These are phyloP conservation scores for Halichondria panicea DNA, from an alignment of 37 sponge, comb jelly and placozoan species.

Conservation along the genomic window DNA sequence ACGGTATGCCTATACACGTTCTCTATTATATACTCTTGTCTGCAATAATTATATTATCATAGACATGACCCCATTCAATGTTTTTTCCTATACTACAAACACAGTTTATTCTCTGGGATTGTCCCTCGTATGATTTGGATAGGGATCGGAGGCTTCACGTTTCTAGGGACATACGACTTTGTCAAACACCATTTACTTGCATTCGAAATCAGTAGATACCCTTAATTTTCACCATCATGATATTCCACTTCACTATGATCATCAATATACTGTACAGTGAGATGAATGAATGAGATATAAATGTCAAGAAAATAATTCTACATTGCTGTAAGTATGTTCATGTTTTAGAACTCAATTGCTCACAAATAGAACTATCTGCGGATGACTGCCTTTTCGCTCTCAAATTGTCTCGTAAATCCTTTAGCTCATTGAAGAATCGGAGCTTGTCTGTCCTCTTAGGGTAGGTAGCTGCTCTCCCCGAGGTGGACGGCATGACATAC, in stretches of 20 bases:
- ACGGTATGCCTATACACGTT: too few species aligned
- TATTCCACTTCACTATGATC: not conserved
- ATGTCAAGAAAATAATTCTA: not conserved
- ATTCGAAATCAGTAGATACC: not conserved
- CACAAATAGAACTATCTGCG: too few species aligned
- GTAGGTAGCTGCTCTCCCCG: conserved; percentile 78
- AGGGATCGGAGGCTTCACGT: conserved; percentile 90
- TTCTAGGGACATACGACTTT: conserved; percentile 90
- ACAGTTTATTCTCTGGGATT: conserved; percentile 80
- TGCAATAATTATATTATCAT: too few species aligned
- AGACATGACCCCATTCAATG: too few species aligned
- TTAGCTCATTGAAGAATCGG: conserved; percentile 82
- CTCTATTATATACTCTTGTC: too few species aligned
- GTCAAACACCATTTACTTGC: conserved; percentile 10
- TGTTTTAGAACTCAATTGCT: too few species aligned
- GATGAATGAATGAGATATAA: not conserved
- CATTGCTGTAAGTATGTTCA: too few species aligned
- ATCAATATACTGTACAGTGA: not conserved
- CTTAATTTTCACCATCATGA: not conserved
- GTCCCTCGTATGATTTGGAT: conserved; percentile 84
- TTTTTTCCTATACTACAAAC: too few species aligned
- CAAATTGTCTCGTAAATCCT: conserved; percentile 60
- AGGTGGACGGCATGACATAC: conserved; percentile 93
- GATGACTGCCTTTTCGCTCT: not conserved
- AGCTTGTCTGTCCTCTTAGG: conserved; percentile 82